Evolutionary conservation across 2,888 invertebrate genomes (phyloP), one percentile per base, ranked within the genome.

Genomic region (Seira ritae): DNA sequence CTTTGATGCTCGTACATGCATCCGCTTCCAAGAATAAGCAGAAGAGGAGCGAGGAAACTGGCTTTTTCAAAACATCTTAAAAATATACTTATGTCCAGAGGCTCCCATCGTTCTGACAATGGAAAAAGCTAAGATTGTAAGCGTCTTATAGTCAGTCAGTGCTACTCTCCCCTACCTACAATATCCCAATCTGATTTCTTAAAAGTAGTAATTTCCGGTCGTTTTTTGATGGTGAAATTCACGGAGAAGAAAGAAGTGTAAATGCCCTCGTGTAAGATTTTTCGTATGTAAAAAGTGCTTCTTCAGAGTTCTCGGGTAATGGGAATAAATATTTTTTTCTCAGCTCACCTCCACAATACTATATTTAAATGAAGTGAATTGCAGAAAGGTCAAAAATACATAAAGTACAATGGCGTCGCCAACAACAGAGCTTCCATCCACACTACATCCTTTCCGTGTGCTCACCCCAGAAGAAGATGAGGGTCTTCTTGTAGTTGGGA

Each of bases 331-430:
- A 17, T 67, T 42, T 60, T 10, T 19, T 50, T 31, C 31, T n/a
- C 2, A 31, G 3, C 31, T 8, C 31, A 31, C 2, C 31, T 31
- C 8, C 8, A 8, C 31, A 31, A 31, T 31, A n/a, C n/a, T n/a
- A n/a, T 31, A 4, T 31, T 31, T 8, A 8, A 31, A 31, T 31
- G 31, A 31, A 31, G 31, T 8, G 8, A 31, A 66, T 46, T 19
- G 20, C 10, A 68, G 67, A 62, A 77, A 80, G 80, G 80, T 80
- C 74, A 80, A 68, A 73, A 79, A 67, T 72, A 79, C 72, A 73
- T 72, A 19, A 46, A 71, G 12, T 2, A 37, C 68, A 46, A 78
- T 80, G 75, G 70, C 75, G 75, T 70, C 75, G 71, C 80, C 80
- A 75, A 66, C 80, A 2, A 75, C 17, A 62, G 75, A 80, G 66